These are phyloP conservation scores for Vireo griseus DNA, from an alignment of 2,797 vertebrate genomes.

Conservation along the genomic window DNA sequence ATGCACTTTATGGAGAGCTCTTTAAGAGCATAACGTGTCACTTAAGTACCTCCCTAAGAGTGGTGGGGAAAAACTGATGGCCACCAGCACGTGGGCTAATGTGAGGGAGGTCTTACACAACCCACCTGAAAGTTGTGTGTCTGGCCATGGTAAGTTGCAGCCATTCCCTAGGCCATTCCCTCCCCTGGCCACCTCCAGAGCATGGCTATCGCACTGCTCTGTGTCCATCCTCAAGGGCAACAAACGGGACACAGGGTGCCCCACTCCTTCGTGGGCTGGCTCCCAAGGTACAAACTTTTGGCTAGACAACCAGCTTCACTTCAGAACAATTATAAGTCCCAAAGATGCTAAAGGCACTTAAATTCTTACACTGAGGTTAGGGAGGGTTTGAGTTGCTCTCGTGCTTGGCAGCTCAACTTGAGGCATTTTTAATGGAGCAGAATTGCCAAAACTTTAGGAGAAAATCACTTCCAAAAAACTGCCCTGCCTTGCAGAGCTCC, in stretches of 20 bases:
- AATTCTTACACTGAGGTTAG: background rate
- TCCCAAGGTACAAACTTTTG: background rate
- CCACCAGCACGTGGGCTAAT: accelerated
- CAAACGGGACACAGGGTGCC: accelerated
- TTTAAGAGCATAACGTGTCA: accelerated
- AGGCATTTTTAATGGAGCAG: background rate
- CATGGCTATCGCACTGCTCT: background rate
- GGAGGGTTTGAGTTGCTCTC: background rate
- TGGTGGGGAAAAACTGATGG: background rate
- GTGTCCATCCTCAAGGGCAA: accelerated
- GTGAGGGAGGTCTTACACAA: accelerated
- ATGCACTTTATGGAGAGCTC: background rate
- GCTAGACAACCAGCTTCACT: background rate
- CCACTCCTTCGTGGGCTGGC: accelerated
- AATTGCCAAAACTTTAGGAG: background rate
- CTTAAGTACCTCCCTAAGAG: background rate
- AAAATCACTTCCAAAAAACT: background rate
- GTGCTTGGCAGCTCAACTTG: background rate
- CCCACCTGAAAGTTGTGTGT: background rate
- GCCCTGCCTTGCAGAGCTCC: background rate
- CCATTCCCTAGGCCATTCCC: background rate
- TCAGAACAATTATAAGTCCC: background rate
- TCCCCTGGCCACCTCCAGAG: background rate
- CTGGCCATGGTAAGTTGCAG: accelerated
- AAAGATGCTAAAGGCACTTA: background rate